Evolutionary conservation across 1,140 invertebrate species (phyloP).

Genomic region (Neodiprion fabricii): DNA sequence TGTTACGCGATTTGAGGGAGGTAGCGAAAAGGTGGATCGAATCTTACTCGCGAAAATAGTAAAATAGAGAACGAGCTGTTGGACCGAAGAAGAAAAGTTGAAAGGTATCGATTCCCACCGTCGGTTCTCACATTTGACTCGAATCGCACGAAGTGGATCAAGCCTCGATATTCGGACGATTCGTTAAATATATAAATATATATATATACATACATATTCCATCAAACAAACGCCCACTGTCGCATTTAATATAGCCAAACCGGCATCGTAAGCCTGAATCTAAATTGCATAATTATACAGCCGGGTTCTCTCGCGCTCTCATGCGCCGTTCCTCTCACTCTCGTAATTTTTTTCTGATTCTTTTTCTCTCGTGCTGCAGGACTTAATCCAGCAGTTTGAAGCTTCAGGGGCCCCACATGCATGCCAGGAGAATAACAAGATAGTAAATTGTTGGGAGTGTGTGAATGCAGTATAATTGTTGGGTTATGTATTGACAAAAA

Average conservation of each 20-base stretch:
- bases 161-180: too few relatives aligned
- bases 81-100: too few relatives aligned
- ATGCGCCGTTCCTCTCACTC: background rate
- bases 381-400: background rate
- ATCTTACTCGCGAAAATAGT: too few relatives aligned
- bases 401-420: background rate
- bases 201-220: background rate
- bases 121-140: too few relatives aligned
- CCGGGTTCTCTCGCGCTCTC: slow-evolving; percentile 27
- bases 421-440: slow-evolving; percentile 17
- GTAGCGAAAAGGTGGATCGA: too few relatives aligned
- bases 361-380: background rate
- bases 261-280: slow-evolving; percentile 50
- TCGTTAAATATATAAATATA: too few relatives aligned
- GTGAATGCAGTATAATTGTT: background rate
- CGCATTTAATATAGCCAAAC: slow-evolving; percentile 51
- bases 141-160: too few relatives aligned
- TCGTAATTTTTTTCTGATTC: background rate
- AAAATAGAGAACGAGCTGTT: too few relatives aligned
- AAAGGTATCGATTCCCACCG: too few relatives aligned
- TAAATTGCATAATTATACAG: slow-evolving; percentile 55
- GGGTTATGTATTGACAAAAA: too few relatives aligned
- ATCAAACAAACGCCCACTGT: slow-evolving; percentile 41
- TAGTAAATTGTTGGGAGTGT: slow-evolving; percentile 26
- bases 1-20: too few relatives aligned